Evolutionary conservation across 2,113 vertebrate species (phyloP).

Genomic region (Cavia aperea): DNA sequence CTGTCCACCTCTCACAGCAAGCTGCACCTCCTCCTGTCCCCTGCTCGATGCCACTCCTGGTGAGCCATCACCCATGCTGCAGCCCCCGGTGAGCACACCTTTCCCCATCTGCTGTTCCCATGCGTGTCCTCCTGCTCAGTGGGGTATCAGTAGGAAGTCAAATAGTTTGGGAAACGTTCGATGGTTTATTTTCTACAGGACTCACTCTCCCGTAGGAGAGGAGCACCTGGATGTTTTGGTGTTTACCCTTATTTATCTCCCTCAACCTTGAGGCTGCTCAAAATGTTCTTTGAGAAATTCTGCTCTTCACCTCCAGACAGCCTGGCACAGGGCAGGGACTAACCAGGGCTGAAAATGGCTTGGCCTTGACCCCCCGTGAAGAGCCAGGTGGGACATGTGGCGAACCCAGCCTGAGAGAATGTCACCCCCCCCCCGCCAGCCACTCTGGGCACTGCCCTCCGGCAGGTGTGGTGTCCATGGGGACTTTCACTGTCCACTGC

Average conservation of each 20-base stretch:
- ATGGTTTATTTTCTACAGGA: slow-evolving; percentile 25
- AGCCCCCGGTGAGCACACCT: background rate
- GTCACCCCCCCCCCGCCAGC: background rate
- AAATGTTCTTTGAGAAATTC: slow-evolving; percentile 22
- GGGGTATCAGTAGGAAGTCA: background rate
- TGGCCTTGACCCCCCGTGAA: background rate
- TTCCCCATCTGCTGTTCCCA: background rate
- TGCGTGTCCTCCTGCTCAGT: background rate
- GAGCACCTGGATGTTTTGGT: background rate
- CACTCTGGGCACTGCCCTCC: background rate
- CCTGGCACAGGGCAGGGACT: background rate
- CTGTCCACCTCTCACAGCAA: background rate
- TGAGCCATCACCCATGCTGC: background rate
- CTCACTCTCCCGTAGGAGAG: background rate
- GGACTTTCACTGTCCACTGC: background rate
- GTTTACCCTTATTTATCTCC: background rate
- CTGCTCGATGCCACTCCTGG: background rate
- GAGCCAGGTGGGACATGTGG: background rate
- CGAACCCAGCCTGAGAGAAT: background rate
- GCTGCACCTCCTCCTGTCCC: background rate
- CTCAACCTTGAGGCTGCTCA: background rate
- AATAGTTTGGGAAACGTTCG: slow-evolving; percentile 33
- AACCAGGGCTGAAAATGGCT: background rate
- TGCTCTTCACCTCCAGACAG: background rate
- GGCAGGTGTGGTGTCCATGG: background rate